A percentile compares a stretch with the other conserved stretches of the same genome.
Conservation (phyloP, 2,888 invertebrate species). For the Synergus laeviventris region DNA sequence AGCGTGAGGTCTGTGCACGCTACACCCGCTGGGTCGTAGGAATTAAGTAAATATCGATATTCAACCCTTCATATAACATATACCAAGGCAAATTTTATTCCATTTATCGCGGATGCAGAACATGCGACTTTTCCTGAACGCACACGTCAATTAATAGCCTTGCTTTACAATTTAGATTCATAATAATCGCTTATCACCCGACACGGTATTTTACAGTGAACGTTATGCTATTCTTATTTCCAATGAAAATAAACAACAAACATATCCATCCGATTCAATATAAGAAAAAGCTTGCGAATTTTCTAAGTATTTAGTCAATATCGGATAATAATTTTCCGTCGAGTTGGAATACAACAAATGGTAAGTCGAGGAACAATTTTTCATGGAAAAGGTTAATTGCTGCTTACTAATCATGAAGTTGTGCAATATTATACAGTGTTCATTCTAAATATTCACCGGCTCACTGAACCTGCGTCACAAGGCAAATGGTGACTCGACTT, state of each 20-base stretch:
- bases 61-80: not conserved
- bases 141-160: not conserved
- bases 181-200: not conserved
- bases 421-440: constrained; percentile 19
- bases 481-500: not conserved
- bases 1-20: not conserved
- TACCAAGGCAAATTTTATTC: not conserved
- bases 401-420: constrained; percentile 26
- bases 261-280: no score
- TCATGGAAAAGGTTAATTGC: constrained; percentile 27
- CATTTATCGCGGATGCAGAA: not conserved
- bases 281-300: not conserved
- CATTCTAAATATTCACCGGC: constrained; percentile 34
- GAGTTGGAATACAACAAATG: constrained; percentile 6
- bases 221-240: not conserved
- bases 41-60: not conserved
- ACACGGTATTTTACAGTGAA: not conserved
- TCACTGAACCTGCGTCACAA: constrained; percentile 23
- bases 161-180: not conserved
- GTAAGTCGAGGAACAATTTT: constrained; percentile 24
- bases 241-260: not conserved
- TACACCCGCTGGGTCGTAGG: not conserved
- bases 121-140: not conserved
- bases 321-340: not conserved
- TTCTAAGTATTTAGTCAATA: not conserved